Base-by-base conservation (phyloP, 64 coral and sea anemone species). In the Trachythela sp. region DNA sequence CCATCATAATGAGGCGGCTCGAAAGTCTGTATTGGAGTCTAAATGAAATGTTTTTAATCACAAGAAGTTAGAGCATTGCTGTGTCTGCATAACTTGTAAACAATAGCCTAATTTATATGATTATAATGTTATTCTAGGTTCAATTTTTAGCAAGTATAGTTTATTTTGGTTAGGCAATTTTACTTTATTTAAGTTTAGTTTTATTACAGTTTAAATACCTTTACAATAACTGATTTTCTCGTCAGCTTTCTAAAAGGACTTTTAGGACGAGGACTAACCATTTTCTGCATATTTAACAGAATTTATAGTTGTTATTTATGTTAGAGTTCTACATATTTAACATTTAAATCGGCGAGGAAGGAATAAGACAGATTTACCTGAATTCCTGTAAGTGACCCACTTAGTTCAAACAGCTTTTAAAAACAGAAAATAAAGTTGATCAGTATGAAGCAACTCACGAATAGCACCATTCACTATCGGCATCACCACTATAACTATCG, bases 1-100 rank as follows among this genome's bases (percentile, higher is more conserved):
- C 96, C 96, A 93, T 99, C 96, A 87, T 99, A 99, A 85, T 99
- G 96, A n/a, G 96, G 96, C 7, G 96, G 96, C 10, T 92, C 96
- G 10, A 99, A 87, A 36, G 92, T 99, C 54, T 92, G 89, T 20
- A 84, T 99, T 9, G 96, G 86, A 54, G 85, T 90, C 96, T 99
- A 45, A 68, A 68, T 22, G 75, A 80, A 39, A 80, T 38, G 31
- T 10, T n/a, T 64, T 6, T 20, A 64, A 80, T 34, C 9, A 35
- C 9, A 6, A 36, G 0, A 0, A 10, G 75, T 38, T 36, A 36
- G 30, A 80, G 75, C n/a, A n/a, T n/a, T n/a, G n/a, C n/a, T n/a
- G 59, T 68, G 59, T 22, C 30, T 68, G 59, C 42, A 45, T 45
- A 4, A n/a, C n/a, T n/a, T n/a, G n/a, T n/a, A n/a, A n/a, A n/a